Percentiles rank a stretch among this genome's conserved stretches.
phyloP scores from a whole-genome alignment of 2,888 invertebrate genomes.

The Parelbella ahira region DNA sequence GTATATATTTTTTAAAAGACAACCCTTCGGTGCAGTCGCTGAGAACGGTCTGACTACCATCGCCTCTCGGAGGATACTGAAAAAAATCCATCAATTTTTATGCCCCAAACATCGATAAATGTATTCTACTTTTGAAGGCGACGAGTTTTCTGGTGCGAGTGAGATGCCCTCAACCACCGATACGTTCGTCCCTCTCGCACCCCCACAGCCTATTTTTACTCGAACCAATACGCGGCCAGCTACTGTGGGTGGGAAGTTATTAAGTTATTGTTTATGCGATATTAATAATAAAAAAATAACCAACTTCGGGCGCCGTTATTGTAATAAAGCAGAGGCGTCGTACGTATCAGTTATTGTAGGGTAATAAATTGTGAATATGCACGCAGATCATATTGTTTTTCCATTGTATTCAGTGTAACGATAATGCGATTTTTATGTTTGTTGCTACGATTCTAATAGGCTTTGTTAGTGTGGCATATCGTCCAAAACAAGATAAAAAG shows the following conservation, averaged over 20 bases:
- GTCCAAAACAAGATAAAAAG: neutral
- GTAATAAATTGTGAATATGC: constrained; percentile 51
- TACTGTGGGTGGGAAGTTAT: constrained; percentile 72
- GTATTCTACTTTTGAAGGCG: constrained; percentile 75
- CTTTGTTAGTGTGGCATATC: constrained; percentile 9
- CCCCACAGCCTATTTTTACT: constrained; percentile 75
- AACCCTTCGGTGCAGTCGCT: constrained; percentile 51
- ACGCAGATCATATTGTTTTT: constrained; percentile 66
- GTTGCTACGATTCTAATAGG: constrained; percentile 34
- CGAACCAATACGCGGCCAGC: constrained; percentile 68
- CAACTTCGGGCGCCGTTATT: constrained; percentile 54
- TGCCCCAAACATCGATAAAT: constrained; percentile 78
- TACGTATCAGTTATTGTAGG: constrained; percentile 50
- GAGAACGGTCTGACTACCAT: constrained; percentile 46
- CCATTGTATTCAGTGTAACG: constrained; percentile 44
- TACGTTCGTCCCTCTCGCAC: constrained; percentile 56
- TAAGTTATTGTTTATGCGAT: constrained; percentile 78
- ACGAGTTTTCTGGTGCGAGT: constrained; percentile 62
- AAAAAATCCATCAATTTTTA: constrained; percentile 82
- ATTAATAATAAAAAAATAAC: constrained; percentile 76
- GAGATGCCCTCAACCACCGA: constrained; percentile 41
- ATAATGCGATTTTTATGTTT: constrained; percentile 62
- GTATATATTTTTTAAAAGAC: constrained; percentile 50
- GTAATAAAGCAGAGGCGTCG: constrained; percentile 51
- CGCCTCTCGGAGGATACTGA: constrained; percentile 71